A percentile compares a stretch with the other conserved stretches of the same genome.
phyloP scores from a whole-genome alignment of 2,888 invertebrate genomes.

The Drosophila tripunctata region DNA sequence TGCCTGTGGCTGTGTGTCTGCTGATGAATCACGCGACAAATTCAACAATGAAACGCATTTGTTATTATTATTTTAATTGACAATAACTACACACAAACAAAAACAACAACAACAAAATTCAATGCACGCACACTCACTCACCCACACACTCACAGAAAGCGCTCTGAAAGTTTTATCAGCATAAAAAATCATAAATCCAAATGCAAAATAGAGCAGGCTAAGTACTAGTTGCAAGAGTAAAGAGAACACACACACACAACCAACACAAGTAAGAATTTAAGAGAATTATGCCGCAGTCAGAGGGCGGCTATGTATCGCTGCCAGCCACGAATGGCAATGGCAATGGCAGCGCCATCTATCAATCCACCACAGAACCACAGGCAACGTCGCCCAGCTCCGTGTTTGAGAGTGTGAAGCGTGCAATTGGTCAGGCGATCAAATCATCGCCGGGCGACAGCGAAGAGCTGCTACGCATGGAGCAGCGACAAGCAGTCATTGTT shows the following conservation, averaged over 20 bases:
- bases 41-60: constrained; percentile 50
- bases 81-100: constrained; percentile 30
- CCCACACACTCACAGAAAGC: constrained; percentile 8
- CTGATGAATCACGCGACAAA: constrained; percentile 60
- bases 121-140: constrained; percentile 25
- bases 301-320: constrained; percentile 84
- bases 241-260: constrained; percentile 2
- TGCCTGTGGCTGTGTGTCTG: constrained; percentile 43
- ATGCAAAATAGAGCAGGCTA: constrained; percentile 44
- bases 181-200: constrained; percentile 16
- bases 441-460: constrained; percentile 80
- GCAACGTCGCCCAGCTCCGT: constrained; percentile 81
- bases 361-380: constrained; percentile 84
- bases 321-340: constrained; percentile 81
- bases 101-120: constrained; percentile 31
- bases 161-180: constrained; percentile 34
- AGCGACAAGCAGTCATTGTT: constrained; percentile 81
- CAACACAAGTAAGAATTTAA: constrained; percentile 26
- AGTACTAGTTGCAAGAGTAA: constrained; percentile 43
- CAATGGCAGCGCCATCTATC: constrained; percentile 83
- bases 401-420: constrained; percentile 83
- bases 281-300: constrained; percentile 82
- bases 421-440: constrained; percentile 84
- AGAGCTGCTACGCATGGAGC: constrained; percentile 81
- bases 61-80: constrained; percentile 49